Percentiles rank a stretch among this genome's conserved stretches.
phyloP scores from a whole-genome alignment of 2,113 vertebrate genomes.

The Athene noctua region DNA sequence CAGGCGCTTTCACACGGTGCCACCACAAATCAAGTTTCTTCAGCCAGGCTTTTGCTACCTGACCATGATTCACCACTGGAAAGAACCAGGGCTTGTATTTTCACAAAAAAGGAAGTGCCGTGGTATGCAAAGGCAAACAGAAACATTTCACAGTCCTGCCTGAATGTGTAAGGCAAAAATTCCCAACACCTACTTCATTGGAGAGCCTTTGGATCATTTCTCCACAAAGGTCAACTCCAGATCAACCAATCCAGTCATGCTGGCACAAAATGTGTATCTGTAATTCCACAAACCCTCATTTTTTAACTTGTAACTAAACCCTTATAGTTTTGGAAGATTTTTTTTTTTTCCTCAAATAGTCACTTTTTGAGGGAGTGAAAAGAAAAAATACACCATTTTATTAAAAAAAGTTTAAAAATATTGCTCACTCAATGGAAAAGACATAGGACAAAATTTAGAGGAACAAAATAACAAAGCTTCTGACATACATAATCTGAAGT shows the following conservation, averaged over 20 bases:
- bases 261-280: background rate
- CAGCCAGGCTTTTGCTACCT: background rate
- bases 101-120: background rate
- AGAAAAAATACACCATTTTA: too few relatives aligned
- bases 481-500: background rate
- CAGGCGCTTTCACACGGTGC: background rate
- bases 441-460: background rate
- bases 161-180: background rate
- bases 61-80: background rate
- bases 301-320: background rate
- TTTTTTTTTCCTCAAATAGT: background rate
- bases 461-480: background rate
- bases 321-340: background rate
- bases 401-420: background rate
- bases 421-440: background rate
- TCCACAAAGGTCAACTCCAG: background rate
- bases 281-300: background rate
- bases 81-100: background rate
- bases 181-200: background rate
- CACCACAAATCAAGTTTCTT: background rate
- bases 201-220: background rate
- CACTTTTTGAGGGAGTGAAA: background rate
- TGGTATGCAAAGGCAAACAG: background rate
- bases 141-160: background rate
- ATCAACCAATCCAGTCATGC: background rate